Evolutionary conservation across 30 jellyfish, hydroid and myxozoan genomes (phyloP).

Genomic region (Hydra vulgaris): DNA sequence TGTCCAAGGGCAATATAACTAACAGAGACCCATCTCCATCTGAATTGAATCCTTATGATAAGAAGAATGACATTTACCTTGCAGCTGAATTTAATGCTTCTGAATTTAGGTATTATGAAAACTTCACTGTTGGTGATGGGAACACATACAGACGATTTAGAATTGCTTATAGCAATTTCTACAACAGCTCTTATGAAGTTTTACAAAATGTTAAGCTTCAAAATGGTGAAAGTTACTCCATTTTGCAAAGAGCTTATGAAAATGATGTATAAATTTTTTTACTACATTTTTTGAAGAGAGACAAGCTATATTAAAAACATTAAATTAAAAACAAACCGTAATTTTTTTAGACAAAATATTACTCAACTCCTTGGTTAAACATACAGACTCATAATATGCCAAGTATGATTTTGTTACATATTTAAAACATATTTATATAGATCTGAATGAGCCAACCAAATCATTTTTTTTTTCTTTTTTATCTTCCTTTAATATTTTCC

Average conservation of each 20-base stretch:
- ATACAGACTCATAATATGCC: not conserved
- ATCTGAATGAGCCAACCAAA: no score
- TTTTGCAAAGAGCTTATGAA: slow-evolving; percentile 42
- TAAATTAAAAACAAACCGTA: not conserved
- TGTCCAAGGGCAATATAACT: slow-evolving; percentile 12
- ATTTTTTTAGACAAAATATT: not conserved
- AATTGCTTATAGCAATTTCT: not conserved
- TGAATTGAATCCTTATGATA: slow-evolving; percentile 4
- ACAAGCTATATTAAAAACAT: not conserved
- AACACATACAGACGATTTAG: slow-evolving; percentile 21
- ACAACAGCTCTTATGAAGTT: slow-evolving; percentile 14
- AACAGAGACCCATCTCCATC: slow-evolving; percentile 12
- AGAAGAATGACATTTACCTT: slow-evolving; percentile 37
- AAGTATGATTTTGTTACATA: no score
- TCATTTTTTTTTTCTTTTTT: no score
- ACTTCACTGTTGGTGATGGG: slow-evolving; percentile 60
- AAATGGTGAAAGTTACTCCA: slow-evolving; percentile 35
- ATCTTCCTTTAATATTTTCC: no score
- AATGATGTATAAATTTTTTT: slow-evolving; percentile 6
- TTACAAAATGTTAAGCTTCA: slow-evolving; percentile 42
- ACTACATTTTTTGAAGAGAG: not conserved
- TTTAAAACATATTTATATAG: no score
- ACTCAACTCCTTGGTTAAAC: not conserved
- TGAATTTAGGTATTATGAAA: slow-evolving; percentile 4
- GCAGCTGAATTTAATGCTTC: slow-evolving; percentile 47